Conservation (phyloP, 2,797 vertebrate species). For the Phataginus tricuspis region DNA sequence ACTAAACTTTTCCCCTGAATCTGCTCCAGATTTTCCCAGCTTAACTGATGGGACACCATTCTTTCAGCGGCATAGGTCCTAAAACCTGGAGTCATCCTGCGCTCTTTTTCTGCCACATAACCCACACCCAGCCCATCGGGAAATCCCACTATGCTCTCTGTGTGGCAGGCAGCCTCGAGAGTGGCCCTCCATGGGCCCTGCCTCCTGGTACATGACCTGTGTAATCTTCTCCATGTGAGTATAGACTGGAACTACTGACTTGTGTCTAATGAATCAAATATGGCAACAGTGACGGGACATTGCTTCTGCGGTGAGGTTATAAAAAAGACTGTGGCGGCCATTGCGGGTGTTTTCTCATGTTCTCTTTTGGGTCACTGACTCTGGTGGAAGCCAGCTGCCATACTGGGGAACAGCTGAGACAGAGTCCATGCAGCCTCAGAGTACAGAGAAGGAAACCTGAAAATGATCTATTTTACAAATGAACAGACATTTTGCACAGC, state of each 20-base stretch:
- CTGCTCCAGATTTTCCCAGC: not conserved
- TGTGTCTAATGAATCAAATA: not conserved
- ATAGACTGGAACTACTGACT: not conserved
- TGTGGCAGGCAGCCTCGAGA: not conserved
- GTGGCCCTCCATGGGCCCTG: not conserved
- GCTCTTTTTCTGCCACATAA: not conserved
- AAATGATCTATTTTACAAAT: conserved; percentile 99
- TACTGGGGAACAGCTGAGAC: conserved; percentile 87
- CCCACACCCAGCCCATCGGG: not conserved
- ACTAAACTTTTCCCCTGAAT: not conserved
- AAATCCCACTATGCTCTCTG: not conserved
- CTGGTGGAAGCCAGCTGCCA: not conserved
- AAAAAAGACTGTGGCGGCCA: not conserved
- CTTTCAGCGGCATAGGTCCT: not conserved
- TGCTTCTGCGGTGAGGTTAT: not conserved
- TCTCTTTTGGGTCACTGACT: not conserved
- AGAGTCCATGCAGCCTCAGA: conserved; percentile 90
- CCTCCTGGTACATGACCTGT: not conserved
- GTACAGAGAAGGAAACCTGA: conserved; percentile 93
- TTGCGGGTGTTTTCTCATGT: not conserved
- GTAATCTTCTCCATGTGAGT: not conserved
- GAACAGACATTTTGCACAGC: conserved; percentile 98
- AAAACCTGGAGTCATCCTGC: not conserved
- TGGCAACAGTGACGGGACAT: not conserved
- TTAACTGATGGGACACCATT: not conserved